Evolutionary conservation across 2,888 invertebrate species (phyloP).

Genomic region (Agrochola lota): DNA sequence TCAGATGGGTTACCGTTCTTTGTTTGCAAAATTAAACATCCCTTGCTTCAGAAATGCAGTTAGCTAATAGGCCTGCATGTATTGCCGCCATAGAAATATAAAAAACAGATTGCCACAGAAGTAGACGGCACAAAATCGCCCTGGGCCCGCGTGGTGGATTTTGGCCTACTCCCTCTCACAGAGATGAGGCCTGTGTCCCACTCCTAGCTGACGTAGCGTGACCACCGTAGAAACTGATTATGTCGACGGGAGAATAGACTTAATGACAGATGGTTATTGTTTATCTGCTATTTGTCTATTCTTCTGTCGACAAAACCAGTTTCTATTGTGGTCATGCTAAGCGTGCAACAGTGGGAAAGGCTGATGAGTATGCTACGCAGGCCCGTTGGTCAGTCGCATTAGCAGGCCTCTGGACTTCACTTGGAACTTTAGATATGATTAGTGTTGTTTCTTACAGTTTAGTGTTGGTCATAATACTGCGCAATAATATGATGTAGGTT

Average conservation of each 20-base stretch:
- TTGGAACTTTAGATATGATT: background rate
- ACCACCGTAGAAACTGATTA: too few relatives aligned
- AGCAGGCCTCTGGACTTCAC: background rate
- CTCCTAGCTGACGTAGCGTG: too few relatives aligned
- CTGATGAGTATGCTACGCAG: background rate
- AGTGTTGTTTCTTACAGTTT: background rate
- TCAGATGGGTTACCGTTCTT: background rate
- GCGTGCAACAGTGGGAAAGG: background rate
- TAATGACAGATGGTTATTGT: too few relatives aligned
- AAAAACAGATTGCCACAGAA: too few relatives aligned
- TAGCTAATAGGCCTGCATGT: background rate
- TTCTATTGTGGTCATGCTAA: too few relatives aligned
- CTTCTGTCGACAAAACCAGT: too few relatives aligned
- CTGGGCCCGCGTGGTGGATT: background rate
- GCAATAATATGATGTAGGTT: conserved; percentile 22
- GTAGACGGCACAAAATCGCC: background rate
- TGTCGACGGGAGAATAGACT: too few relatives aligned
- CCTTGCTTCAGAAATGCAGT: background rate
- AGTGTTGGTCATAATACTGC: background rate
- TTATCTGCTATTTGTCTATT: too few relatives aligned
- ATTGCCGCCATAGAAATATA: too few relatives aligned
- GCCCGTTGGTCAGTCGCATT: background rate
- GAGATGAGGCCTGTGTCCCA: background rate
- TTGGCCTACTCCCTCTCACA: too few relatives aligned
- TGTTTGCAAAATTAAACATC: background rate